Percentiles rank a stretch among this genome's conserved stretches.
These are phyloP conservation scores for Drosophila mettleri DNA, from an alignment of 2,888 invertebrate species.

Conservation along the genomic window DNA sequence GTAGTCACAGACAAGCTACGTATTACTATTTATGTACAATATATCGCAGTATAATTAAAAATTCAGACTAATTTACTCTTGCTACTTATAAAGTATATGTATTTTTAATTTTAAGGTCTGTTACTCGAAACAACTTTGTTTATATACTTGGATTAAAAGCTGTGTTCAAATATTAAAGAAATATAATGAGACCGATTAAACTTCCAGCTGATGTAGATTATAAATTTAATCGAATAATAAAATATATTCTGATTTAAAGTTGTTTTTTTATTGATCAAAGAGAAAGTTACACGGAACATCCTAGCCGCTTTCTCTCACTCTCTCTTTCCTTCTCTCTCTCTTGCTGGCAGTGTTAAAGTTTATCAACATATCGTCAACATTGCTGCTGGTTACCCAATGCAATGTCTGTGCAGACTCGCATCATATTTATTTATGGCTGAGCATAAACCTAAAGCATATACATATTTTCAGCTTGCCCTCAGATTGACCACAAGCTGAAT, in stretches of 20 bases:
- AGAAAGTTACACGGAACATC: background rate
- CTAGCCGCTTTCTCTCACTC: background rate
- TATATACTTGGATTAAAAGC: background rate
- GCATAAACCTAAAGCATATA: constrained; percentile 40
- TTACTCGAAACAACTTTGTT: background rate
- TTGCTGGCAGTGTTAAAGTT: constrained; percentile 66
- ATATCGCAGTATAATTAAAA: background rate
- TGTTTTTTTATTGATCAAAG: background rate
- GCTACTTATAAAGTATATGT: background rate
- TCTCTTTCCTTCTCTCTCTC: constrained; percentile 13
- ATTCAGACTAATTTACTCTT: too few relatives aligned
- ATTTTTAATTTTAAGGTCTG: background rate
- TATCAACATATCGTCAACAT: constrained; percentile 77
- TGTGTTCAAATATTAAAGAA: too few relatives aligned
- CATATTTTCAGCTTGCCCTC: constrained; percentile 37
- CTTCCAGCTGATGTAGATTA: background rate
- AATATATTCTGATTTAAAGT: background rate
- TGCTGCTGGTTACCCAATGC: constrained; percentile 21
- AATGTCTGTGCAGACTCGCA: constrained; percentile 54
- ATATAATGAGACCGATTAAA: too few relatives aligned
- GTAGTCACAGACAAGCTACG: too few relatives aligned
- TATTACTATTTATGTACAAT: background rate
- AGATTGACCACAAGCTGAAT: constrained; percentile 63
- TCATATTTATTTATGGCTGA: constrained; percentile 78
- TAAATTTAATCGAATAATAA: too few relatives aligned